A percentile compares a stretch with the other conserved stretches of the same genome.
phyloP scores from a whole-genome alignment of 2,888 invertebrate species.

The Lasioglossum pauxillum region DNA sequence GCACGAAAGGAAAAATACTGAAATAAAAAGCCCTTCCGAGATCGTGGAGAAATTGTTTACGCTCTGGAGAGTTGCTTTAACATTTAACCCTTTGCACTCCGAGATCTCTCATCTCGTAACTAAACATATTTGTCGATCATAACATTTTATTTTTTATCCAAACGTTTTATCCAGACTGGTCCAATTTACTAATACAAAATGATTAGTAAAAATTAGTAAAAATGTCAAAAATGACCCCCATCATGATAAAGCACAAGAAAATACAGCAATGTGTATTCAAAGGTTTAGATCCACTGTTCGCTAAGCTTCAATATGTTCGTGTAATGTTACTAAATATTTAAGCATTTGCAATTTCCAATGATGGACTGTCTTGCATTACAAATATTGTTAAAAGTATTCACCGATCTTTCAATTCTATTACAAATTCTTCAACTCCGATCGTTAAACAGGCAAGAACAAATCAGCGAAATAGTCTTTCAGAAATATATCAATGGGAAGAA shows the following conservation, averaged over 20 bases:
- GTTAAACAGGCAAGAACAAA: not conserved
- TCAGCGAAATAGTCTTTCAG: not conserved
- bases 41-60: slow-evolving; percentile 14
- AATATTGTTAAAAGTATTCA: not conserved
- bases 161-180: too few species aligned
- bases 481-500: not conserved
- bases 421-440: not conserved
- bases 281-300: too few species aligned
- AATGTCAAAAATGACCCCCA: too few species aligned
- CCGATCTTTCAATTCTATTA: not conserved
- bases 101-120: not conserved
- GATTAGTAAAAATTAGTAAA: too few species aligned
- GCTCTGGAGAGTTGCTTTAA: not conserved
- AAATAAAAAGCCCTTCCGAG: slow-evolving; percentile 49
- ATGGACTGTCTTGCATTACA: not conserved
- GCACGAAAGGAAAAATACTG: slow-evolving; percentile 53
- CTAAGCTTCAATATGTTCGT: too few species aligned
- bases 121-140: not conserved
- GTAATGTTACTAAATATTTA: too few species aligned
- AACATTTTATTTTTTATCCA: too few species aligned
- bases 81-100: not conserved
- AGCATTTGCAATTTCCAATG: too few species aligned
- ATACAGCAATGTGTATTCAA: too few species aligned
- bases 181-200: too few species aligned
- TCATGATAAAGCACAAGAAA: too few species aligned